Base-by-base conservation (phyloP, 2,797 vertebrate species). In the Rhabdophis nuchalis region DNA sequence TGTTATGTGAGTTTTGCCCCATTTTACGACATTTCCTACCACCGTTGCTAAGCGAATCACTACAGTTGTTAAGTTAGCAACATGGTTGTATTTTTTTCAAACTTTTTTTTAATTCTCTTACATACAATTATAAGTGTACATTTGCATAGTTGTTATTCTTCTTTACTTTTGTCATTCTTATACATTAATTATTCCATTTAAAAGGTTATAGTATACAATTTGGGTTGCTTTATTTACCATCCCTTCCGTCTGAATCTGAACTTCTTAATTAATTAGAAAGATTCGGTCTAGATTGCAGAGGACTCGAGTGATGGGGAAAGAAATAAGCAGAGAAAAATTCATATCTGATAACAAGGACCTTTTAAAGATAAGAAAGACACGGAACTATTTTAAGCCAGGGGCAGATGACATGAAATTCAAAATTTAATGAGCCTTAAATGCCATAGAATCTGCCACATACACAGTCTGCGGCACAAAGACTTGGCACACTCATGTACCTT, bases 371-470 rank as follows among this genome's bases (percentile, higher is more conserved):
- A 97, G 95, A 88, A 89, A 94, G 56, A 41, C 0, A 0, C 25
- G 88, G 90, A 96, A 96, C 93, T 97, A 95, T 97, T 97, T 97
- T 96, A 96, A 97, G 95, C 92, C 88, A 82, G 94, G 94, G 95
- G 95, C 95, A 97, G 95, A 95, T 97, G 96, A 97, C 95, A 96
- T 0, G 64, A 92, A 95, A 96, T 91, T 97, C 95, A 96, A 96
- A 97, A 97, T 97, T 97, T 97, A 97, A 97, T 97, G 97, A 97
- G 95, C 96, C 96, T 97, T 97, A 97, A 97, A 97, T 98, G 96
- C 96, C 97, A 97, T 92, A 95, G 95, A 96, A 95, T 88, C 92
- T 96, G 95, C 92, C 94, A 96, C 95, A 95, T 32, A 32, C 91
- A n/a, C 77, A 29, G 92, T 93, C 57, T 93, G 88, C 3, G 93